Evolutionary conservation across 1,140 invertebrate genomes (phyloP), one percentile per base, ranked within the genome.

Genomic region (Panulirus ornatus): DNA sequence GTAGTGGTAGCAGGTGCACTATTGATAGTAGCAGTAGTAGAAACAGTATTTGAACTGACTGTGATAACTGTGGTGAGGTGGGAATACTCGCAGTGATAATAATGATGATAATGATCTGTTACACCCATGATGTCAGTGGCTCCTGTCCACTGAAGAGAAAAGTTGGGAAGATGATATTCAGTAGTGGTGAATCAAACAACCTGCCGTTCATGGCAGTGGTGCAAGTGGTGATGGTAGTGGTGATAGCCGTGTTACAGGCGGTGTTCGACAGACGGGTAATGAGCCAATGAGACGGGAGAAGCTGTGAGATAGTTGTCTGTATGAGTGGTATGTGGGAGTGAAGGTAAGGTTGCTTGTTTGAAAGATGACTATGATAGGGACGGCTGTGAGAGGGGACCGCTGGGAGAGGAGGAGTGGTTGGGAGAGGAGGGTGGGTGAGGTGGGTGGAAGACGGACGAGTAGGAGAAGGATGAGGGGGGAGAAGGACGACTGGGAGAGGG

Each of bases 241-340:
- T 1, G 36, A n/a, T 75, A 11, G 36, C 34, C 8, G n/a, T 11
- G 51, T 16, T 8, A 19, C 2, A 14, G 51, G 16, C 9, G 51
- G 2, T n/a, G n/a, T n/a, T n/a, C n/a, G n/a, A n/a, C n/a, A 19
- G 51, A 16, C 9, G 16, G 51, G 16, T 19, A 58, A 58, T 14
- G 51, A 58, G 1, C n/a, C 16, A 16, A 22, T 3, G 16, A 22
- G 51, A 19, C 16, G 11, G 58, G 22, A 30, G 58, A 3, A 66
- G 5, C 5, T 66, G n/a, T 27, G 58, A 30, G 58, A 66, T 2
- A n/a, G n/a, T n/a, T 79, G 38, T 79, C 36, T 71, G 66, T 84
- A 36, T 84, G 63, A 71, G 63, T 84, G 82, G 38, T 71, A 19
- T 47, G 82, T 70, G 82, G 36, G 66, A 42, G 66, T 84, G 66